Percentiles rank a stretch among this genome's conserved stretches.
phyloP scores from a whole-genome alignment of 2,888 invertebrate species.

The Arctia plantaginis region DNA sequence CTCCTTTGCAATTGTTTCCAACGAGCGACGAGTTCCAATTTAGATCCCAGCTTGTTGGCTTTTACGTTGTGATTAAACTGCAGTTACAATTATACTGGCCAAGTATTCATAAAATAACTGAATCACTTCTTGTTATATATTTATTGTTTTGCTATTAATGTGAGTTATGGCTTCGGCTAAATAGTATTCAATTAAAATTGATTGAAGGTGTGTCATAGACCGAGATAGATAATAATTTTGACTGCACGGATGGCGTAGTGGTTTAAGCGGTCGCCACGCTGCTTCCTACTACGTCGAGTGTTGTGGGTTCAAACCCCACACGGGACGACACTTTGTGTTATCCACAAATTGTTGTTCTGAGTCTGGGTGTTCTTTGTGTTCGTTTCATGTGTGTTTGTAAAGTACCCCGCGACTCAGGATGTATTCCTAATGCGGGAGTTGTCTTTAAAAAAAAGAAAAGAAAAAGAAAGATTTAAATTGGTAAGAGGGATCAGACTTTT shows the following conservation, averaged over 20 bases:
- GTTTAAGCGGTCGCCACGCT: too few species aligned
- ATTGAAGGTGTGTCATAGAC: background rate
- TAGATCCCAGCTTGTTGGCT: constrained; percentile 14
- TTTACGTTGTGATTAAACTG: constrained; percentile 14
- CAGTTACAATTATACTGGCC: constrained; percentile 17
- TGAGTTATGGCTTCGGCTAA: background rate
- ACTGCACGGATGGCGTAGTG: too few species aligned
- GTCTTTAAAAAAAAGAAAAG: background rate
- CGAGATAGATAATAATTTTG: too few species aligned
- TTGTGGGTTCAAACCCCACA: too few species aligned
- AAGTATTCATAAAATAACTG: constrained; percentile 7
- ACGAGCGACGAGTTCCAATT: constrained; percentile 13
- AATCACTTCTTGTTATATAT: constrained; percentile 9
- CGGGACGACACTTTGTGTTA: too few species aligned
- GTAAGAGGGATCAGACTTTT: background rate
- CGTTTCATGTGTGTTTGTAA: too few species aligned
- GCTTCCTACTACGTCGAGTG: too few species aligned
- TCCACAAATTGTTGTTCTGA: too few species aligned
- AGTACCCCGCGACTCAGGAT: too few species aligned
- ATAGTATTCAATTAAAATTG: background rate
- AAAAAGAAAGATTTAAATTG: background rate
- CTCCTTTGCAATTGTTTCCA: constrained; percentile 3
- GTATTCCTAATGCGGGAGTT: too few species aligned
- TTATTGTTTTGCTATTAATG: background rate
- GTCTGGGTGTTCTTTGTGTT: too few species aligned